These are phyloP conservation scores for Stenichneumon culpator DNA, from an alignment of 2,888 invertebrate species.

Conservation along the genomic window DNA sequence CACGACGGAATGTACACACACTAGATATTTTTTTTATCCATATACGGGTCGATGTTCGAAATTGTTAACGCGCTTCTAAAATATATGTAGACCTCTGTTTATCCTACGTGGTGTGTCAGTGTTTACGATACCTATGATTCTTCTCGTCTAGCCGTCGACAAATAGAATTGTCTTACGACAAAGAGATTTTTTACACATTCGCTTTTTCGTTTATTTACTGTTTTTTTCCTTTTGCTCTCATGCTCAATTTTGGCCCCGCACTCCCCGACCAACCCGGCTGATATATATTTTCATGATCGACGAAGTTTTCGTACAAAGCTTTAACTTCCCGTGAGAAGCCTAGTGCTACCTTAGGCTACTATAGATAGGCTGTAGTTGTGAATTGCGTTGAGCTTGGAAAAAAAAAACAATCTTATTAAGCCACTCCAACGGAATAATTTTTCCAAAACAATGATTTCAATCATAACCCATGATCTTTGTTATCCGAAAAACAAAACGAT, in stretches of 20 bases:
- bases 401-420: slow-evolving; percentile 1
- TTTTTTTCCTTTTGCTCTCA: slow-evolving; percentile 37
- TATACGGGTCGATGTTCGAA: slow-evolving; percentile 31
- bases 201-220: slow-evolving; percentile 14
- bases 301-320: slow-evolving; percentile 7
- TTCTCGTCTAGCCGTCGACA: not conserved
- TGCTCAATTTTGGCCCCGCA: slow-evolving; percentile 50
- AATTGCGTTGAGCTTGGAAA: slow-evolving; percentile 24
- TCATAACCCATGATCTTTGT: not conserved
- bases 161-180: slow-evolving; percentile 19
- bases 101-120: slow-evolving; percentile 42
- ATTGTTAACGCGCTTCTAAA: slow-evolving; percentile 57
- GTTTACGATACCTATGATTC: slow-evolving; percentile 34
- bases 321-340: slow-evolving; percentile 48
- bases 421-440: not conserved
- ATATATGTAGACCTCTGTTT: slow-evolving; percentile 58
- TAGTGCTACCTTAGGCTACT: slow-evolving; percentile 73
- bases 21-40: not conserved
- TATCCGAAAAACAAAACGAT: slow-evolving; percentile 1
- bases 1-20: slow-evolving; percentile 23
- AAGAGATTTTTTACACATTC: slow-evolving; percentile 35
- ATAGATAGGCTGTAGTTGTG: slow-evolving; percentile 44
- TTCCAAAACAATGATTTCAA: not conserved
- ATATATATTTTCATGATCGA: slow-evolving; percentile 10
- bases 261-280: slow-evolving; percentile 1